A percentile compares a stretch with the other conserved stretches of the same genome.
phyloP scores from a whole-genome alignment of 2,113 vertebrate genomes.

The Cynopterus brachyotis region DNA sequence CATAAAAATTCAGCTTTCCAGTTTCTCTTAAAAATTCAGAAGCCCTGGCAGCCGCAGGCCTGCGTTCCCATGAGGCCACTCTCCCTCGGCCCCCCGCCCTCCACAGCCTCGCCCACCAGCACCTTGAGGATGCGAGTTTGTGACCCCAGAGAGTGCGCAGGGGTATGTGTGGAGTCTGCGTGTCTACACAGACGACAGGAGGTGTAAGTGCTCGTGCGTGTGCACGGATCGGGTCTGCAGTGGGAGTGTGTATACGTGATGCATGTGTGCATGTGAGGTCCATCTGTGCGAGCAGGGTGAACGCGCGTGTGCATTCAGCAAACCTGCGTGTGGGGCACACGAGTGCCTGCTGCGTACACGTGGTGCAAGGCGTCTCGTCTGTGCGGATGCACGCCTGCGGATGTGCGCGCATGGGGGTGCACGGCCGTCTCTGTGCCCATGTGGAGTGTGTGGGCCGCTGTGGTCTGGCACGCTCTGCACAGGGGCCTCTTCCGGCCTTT shows the following conservation, averaged over 20 bases:
- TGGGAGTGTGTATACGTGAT: neutral
- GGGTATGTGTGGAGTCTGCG: neutral
- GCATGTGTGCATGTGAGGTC: neutral
- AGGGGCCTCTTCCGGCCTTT: conserved; percentile 70
- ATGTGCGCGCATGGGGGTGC: neutral
- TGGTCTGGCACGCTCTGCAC: conserved; percentile 23
- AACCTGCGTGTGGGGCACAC: fast-evolving
- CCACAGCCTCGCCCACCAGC: neutral
- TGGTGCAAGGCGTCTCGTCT: no score
- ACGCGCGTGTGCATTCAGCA: no score
- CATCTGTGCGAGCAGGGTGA: no score
- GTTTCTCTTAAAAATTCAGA: conserved; percentile 79
- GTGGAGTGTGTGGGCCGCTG: conserved; percentile 58
- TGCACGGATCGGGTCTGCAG: neutral
- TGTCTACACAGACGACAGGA: neutral
- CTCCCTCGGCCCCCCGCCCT: neutral
- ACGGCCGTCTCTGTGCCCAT: neutral
- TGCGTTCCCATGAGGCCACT: conserved; percentile 57
- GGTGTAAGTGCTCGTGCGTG: neutral
- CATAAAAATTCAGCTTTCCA: conserved; percentile 78
- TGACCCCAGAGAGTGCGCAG: neutral
- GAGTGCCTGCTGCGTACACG: neutral
- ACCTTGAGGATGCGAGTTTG: neutral
- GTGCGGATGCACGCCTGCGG: neutral
- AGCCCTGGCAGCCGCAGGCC: conserved; percentile 67